Evolutionary conservation across 1,140 invertebrate species (phyloP).

Genomic region (Hestina assimilis): DNA sequence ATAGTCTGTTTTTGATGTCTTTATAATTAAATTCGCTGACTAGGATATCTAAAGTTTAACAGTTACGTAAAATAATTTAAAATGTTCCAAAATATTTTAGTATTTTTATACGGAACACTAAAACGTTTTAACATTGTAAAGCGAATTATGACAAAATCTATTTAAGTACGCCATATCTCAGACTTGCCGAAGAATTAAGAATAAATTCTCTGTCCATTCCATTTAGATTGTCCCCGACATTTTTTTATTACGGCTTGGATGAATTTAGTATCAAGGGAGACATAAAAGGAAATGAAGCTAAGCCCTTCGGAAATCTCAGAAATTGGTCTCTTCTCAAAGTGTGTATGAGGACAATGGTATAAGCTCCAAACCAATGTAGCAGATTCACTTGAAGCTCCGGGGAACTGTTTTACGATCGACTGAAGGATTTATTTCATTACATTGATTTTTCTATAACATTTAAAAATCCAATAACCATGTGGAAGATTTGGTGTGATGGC

Average conservation of each 20-base stretch:
- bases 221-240: conserved; percentile 58
- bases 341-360: conserved; percentile 60
- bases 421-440: conserved; percentile 22
- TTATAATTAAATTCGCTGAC: no score
- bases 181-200: conserved; percentile 5
- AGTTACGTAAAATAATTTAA: no score
- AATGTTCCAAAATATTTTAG: no score
- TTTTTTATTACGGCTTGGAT: conserved; percentile 70
- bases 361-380: conserved; percentile 30
- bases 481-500: neutral
- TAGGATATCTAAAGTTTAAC: no score
- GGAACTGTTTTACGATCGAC: conserved; percentile 36
- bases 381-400: conserved; percentile 19
- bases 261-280: conserved; percentile 74
- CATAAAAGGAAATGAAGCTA: conserved; percentile 75
- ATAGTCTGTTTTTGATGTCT: no score
- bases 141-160: no score
- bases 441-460: conserved; percentile 10
- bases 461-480: neutral
- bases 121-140: no score
- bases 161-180: neutral
- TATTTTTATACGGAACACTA: no score
- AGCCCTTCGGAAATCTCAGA: conserved; percentile 74
- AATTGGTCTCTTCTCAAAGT: conserved; percentile 67
- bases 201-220: conserved; percentile 57